Conservation (phyloP, 1,140 invertebrate genomes). For the Drosophila miranda region DNA sequence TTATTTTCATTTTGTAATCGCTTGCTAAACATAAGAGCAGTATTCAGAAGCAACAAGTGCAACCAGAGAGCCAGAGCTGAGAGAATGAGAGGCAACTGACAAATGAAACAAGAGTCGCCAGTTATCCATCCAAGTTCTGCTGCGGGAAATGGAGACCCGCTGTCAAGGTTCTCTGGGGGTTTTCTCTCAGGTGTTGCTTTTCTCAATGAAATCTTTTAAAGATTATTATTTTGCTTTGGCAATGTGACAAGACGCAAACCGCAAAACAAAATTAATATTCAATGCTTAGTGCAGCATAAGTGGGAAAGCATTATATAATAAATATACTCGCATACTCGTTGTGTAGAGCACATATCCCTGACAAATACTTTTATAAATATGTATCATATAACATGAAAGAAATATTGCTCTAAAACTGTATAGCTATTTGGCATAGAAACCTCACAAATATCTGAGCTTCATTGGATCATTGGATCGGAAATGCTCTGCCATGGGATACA, state of each 20-base stretch:
- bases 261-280: conserved; percentile 64
- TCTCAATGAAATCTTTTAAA: conserved; percentile 47
- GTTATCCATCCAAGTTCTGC: conserved; percentile 10
- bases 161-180: conserved; percentile 61
- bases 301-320: conserved; percentile 61
- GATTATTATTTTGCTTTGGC: conserved; percentile 50
- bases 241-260: conserved; percentile 64
- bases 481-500: too few relatives aligned
- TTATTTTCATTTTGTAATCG: conserved; percentile 68
- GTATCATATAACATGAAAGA: too few relatives aligned
- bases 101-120: conserved; percentile 32
- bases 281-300: conserved; percentile 57
- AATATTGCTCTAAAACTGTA: neutral
- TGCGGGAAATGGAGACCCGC: conserved; percentile 50
- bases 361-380: neutral
- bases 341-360: neutral
- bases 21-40: conserved; percentile 57
- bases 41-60: conserved; percentile 56
- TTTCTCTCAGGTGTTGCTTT: conserved; percentile 37
- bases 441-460: too few relatives aligned
- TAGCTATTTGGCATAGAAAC: too few relatives aligned
- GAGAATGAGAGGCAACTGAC: neutral
- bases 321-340: neutral
- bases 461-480: too few relatives aligned
- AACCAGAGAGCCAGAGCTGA: conserved; percentile 47